Evolutionary conservation across 2,888 invertebrate species (phyloP).

Genomic region (Drosophila multiciliata): DNA sequence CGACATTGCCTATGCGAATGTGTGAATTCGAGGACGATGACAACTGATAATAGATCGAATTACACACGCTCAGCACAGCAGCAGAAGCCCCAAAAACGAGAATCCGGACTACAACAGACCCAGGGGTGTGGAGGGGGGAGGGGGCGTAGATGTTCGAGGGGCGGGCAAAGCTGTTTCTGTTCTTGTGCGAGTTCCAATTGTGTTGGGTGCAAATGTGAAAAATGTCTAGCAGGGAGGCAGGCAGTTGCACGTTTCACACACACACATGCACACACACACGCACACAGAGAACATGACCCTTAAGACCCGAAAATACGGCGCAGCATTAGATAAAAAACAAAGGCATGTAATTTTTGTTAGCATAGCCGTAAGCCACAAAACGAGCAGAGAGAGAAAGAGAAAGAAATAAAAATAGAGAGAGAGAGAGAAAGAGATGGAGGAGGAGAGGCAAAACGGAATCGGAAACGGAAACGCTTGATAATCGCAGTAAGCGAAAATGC

Average conservation of each 20-base stretch:
- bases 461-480: constrained; percentile 73
- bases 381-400: constrained; percentile 38
- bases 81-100: constrained; percentile 12
- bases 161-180: constrained; percentile 4
- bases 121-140: neutral
- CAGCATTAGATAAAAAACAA: constrained; percentile 75
- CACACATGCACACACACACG: constrained; percentile 4
- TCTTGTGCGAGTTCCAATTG: constrained; percentile 28
- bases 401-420: constrained; percentile 26
- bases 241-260: constrained; percentile 37
- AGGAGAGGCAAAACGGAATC: constrained; percentile 49
- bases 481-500: constrained; percentile 72
- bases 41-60: constrained; percentile 83
- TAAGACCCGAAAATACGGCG: constrained; percentile 60
- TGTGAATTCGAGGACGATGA: constrained; percentile 80
- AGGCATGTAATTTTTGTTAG: constrained; percentile 70
- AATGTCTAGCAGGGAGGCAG: constrained; percentile 41
- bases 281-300: constrained; percentile 39
- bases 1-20: constrained; percentile 73
- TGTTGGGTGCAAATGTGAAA: constrained; percentile 56
- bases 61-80: constrained; percentile 62
- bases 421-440: constrained; percentile 29
- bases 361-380: constrained; percentile 70
- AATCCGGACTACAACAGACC: constrained; percentile 10
- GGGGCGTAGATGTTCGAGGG: neutral